Evolutionary conservation across 1,140 invertebrate species (phyloP).

Genomic region (Drosophila ficusphila): DNA sequence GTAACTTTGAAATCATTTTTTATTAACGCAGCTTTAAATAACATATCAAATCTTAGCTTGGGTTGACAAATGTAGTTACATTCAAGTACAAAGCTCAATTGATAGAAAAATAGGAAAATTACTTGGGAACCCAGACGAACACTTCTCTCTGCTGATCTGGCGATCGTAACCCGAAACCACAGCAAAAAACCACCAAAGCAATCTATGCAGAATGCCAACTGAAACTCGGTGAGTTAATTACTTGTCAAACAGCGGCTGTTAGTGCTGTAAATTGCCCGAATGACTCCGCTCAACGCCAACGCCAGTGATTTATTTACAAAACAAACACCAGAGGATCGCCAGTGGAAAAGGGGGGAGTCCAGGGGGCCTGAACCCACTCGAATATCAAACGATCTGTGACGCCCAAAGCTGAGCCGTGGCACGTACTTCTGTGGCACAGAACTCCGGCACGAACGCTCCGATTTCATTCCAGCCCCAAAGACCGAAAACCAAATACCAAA

Average conservation of each 20-base stretch:
- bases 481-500: constrained; percentile 1
- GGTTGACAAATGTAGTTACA: too few species aligned
- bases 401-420: constrained; percentile 57
- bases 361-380: constrained; percentile 25
- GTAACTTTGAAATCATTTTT: neutral
- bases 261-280: constrained; percentile 75
- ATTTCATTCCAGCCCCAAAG: constrained; percentile 34
- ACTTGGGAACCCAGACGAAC: neutral
- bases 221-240: constrained; percentile 63
- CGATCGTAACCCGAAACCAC: constrained; percentile 18
- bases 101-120: too few species aligned
- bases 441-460: constrained; percentile 20
- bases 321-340: constrained; percentile 57
- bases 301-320: constrained; percentile 72
- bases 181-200: neutral
- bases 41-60: too few species aligned
- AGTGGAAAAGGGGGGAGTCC: neutral
- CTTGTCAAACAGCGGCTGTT: constrained; percentile 71
- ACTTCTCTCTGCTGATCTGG: neutral
- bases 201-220: constrained; percentile 24
- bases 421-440: constrained; percentile 45
- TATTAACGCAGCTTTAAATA: neutral
- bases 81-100: too few species aligned
- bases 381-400: constrained; percentile 80
- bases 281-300: constrained; percentile 50